phyloP scores from a whole-genome alignment of 2,113 vertebrate species.

The Madoqua kirkii region DNA sequence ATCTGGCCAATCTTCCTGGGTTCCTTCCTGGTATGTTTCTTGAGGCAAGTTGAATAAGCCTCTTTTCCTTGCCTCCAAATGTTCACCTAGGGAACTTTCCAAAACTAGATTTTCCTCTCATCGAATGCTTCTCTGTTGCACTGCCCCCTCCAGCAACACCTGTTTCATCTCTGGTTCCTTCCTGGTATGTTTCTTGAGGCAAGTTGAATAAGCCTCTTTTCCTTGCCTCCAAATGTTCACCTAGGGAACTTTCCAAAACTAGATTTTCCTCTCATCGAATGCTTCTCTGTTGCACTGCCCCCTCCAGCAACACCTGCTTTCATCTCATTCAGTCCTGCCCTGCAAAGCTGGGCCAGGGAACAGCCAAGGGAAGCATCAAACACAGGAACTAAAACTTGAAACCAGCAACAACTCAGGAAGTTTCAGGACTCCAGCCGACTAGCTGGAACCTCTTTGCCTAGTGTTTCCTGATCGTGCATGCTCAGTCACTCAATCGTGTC shows the following conservation, averaged over 20 bases:
- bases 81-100: neutral
- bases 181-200: neutral
- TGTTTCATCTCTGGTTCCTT: neutral
- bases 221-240: neutral
- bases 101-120: neutral
- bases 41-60: neutral
- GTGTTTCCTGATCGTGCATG: neutral
- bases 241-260: neutral
- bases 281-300: neutral
- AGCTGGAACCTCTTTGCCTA: neutral
- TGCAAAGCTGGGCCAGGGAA: neutral
- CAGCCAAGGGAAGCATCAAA: neutral
- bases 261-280: neutral
- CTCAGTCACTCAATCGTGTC: neutral
- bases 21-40: neutral
- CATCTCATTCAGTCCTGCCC: neutral
- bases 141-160: neutral
- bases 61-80: neutral
- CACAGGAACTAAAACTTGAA: neutral
- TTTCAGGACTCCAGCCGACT: neutral
- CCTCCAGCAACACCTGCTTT: neutral
- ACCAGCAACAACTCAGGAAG: neutral
- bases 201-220: neutral
- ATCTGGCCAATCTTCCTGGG: neutral
- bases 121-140: neutral